These are phyloP conservation scores for Diuraphis noxia DNA, from an alignment of 1,140 invertebrate species.

Conservation along the genomic window DNA sequence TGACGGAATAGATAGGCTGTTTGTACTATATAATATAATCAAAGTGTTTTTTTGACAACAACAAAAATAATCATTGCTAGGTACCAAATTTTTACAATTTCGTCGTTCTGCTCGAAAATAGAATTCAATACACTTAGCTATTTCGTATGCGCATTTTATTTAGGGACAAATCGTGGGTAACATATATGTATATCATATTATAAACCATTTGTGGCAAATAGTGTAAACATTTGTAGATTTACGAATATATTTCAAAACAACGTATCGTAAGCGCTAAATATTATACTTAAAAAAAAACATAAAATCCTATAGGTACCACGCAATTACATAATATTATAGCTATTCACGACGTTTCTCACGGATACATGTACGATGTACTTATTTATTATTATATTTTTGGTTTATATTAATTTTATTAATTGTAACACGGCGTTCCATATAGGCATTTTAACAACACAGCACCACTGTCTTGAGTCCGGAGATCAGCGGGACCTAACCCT, in stretches of 20 bases:
- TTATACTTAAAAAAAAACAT: not conserved
- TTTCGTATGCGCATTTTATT: not conserved
- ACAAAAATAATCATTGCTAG: not conserved
- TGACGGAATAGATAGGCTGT: not conserved
- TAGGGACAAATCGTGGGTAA: not conserved
- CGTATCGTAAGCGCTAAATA: not conserved
- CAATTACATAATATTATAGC: not conserved
- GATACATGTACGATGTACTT: no score
- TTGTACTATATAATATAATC: not conserved
- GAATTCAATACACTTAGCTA: not conserved
- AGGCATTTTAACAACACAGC: not conserved
- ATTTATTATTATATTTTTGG: no score
- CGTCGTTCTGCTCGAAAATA: not conserved
- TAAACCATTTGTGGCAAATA: not conserved
- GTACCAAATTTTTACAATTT: slow-evolving; percentile 4
- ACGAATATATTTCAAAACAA: not conserved
- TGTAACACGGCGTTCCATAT: not conserved
- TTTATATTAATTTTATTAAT: not conserved
- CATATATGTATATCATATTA: not conserved
- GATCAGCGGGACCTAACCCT: no score
- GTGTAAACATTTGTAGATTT: not conserved
- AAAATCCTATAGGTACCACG: not conserved
- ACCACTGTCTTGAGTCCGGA: not conserved
- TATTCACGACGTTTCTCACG: no score
- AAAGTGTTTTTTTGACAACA: not conserved